phyloP scores from a whole-genome alignment of 2,113 vertebrate genomes.

The Bubalus kerabau region DNA sequence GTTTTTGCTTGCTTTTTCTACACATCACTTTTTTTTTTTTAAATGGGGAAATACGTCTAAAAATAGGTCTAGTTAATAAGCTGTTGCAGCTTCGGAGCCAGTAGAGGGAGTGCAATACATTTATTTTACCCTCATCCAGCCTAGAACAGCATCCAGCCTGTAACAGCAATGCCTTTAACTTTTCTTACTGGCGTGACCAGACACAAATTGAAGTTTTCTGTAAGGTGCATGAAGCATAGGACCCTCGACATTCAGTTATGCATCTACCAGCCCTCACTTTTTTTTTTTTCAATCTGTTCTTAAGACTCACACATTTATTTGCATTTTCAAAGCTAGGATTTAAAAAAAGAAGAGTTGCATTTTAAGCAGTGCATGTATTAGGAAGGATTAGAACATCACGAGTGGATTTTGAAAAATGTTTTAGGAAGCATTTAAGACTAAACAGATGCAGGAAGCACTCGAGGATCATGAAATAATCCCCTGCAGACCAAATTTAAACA shows the following conservation, averaged over 20 bases:
- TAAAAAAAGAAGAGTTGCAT: not conserved
- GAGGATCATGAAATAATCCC: slow-evolving; percentile 57
- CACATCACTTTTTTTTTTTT: not conserved
- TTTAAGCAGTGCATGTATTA: slow-evolving; percentile 40
- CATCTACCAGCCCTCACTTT: not conserved
- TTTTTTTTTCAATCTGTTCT: not conserved
- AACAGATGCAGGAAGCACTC: slow-evolving; percentile 38
- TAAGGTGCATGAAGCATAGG: fast-evolving
- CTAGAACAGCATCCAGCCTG: not conserved
- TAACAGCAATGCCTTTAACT: not conserved
- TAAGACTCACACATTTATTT: not conserved
- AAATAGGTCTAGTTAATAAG: slow-evolving; percentile 20
- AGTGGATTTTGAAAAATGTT: slow-evolving; percentile 68
- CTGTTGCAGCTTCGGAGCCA: slow-evolving; percentile 42
- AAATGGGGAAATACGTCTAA: not conserved
- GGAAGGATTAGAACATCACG: slow-evolving; percentile 55
- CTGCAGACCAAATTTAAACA: slow-evolving; percentile 40
- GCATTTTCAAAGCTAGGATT: slow-evolving; percentile 33
- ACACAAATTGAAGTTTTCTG: not conserved
- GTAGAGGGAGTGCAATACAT: slow-evolving; percentile 71
- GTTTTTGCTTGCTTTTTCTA: slow-evolving; percentile 26
- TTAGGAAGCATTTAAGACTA: slow-evolving; percentile 67
- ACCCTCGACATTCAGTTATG: no score
- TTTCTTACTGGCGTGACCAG: not conserved
- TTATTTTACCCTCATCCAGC: not conserved